Evolutionary conservation across 2,113 vertebrate genomes (phyloP).

Genomic region (Mus musculus): GRCm39 chr9:73432001-73432500

Average conservation of each 20-base stretch:
- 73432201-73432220: not conserved
- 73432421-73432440: not conserved
- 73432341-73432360: not conserved
- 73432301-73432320: not conserved
- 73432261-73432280: not conserved
- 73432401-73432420: not conserved
- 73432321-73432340: slow-evolving; percentile 15
- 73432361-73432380: not conserved
- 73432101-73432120: not conserved
- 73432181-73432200: not conserved
- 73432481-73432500: not conserved
- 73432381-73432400: not conserved
- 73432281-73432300: not conserved
- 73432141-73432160: not conserved
- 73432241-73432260: not conserved
- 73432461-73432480: not conserved
- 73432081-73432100: not conserved
- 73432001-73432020: not conserved
- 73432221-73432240: not conserved
- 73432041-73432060: not conserved
- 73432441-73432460: not conserved
- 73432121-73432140: not conserved
- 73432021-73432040: not conserved
- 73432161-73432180: not conserved
- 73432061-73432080: not conserved